Percentiles rank a stretch among this genome's conserved stretches.
phyloP scores from a whole-genome alignment of 2,888 invertebrate genomes.

The Hylaea fasciaria region DNA sequence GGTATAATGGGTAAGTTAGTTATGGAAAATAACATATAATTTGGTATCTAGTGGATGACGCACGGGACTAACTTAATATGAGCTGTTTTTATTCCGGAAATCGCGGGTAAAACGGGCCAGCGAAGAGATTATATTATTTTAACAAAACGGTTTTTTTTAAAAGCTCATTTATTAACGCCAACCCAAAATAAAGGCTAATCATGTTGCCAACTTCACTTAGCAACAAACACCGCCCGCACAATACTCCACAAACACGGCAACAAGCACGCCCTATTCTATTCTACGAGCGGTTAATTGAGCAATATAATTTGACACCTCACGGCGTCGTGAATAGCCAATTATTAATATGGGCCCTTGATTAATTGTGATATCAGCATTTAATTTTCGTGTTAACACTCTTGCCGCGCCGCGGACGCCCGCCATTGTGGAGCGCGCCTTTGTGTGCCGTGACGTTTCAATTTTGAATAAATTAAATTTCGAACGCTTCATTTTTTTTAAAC shows the following conservation, averaged over 20 bases:
- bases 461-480: slow-evolving; percentile 85
- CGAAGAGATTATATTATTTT: too few relatives aligned
- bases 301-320: slow-evolving; percentile 85
- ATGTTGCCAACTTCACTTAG: slow-evolving; percentile 4
- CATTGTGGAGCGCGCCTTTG: slow-evolving; percentile 79
- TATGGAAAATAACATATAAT: too few relatives aligned
- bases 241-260: slow-evolving; percentile 24
- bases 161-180: too few relatives aligned
- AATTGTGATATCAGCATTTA: slow-evolving; percentile 86
- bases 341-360: slow-evolving; percentile 84
- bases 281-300: slow-evolving; percentile 81
- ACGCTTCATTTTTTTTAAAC: slow-evolving; percentile 80
- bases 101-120: too few relatives aligned
- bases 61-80: too few relatives aligned
- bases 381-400: slow-evolving; percentile 83
- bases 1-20: too few relatives aligned
- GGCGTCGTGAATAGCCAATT: slow-evolving; percentile 83
- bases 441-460: slow-evolving; percentile 84
- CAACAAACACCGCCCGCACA: slow-evolving; percentile 1
- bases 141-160: too few relatives aligned
- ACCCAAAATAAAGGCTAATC: too few relatives aligned
- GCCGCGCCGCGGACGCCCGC: slow-evolving; percentile 62
- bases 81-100: too few relatives aligned
- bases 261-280: slow-evolving; percentile 76
- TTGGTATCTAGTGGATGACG: too few relatives aligned